Evolutionary conservation across 2,797 vertebrate genomes (phyloP), one percentile per base, ranked within the genome.

Genomic region (Sebastes iracundus): DNA sequence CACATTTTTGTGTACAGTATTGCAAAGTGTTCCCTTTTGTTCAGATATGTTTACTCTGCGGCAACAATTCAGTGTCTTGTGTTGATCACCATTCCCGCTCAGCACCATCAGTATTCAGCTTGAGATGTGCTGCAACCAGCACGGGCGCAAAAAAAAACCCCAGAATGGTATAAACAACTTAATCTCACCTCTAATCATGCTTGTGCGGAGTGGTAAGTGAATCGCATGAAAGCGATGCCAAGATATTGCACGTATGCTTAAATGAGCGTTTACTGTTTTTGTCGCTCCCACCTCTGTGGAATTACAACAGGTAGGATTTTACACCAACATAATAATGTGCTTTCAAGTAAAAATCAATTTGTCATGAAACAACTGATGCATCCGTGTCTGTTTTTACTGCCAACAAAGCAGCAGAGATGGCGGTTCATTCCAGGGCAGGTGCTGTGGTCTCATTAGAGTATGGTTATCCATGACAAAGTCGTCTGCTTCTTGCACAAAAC

Each of bases 171-270:
- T 87, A 91, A 93, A 93, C 91, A 92, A 87, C 81, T 91, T 93
- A 90, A 94, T 94, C 93, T 94, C 88, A 88, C 82, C 86, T 91
- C 87, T 93, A 92, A 95, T 94, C 93, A 88, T 22, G 70, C 85
- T 82, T 23, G 77, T 68, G 78, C 69, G 3, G 67, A 75, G 76
- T 77, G 76, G 79, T 87, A 84, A 87, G 90, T 80, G 90, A 93
- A 91, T 92, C 76, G 78, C 86, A 77, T 81, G 82, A 88, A 89
- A 90, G 80, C 78, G 75, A 87, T 90, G 83, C 72, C 73, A 86
- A 89, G 87, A 92, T 90, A 85, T 72, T 81, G 81, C 66, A 77
- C 27, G 64, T 62, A 53, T 78, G 75, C 77, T 79, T 75, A 79
- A 88, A 92, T 69, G 75, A 88, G 88, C 72, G 38, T 72, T 76